Conservation (phyloP, 2,113 vertebrate genomes). For the Gadus macrocephalus region DNA sequence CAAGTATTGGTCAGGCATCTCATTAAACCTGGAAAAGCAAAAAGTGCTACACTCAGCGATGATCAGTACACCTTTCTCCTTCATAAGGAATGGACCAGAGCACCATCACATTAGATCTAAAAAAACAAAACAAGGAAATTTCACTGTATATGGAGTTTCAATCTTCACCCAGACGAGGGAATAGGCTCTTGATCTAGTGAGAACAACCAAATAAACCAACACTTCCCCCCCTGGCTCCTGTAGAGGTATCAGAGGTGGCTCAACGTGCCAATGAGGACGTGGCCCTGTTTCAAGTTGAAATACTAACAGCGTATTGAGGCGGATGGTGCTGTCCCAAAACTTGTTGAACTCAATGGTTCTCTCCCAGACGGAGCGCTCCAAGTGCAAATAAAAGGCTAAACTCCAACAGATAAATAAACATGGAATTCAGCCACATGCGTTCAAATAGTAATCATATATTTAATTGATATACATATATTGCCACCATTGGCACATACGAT, state of each 20-base stretch:
- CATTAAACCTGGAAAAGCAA: constrained; percentile 69
- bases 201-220: constrained; percentile 42
- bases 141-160: constrained; percentile 30
- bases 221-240: constrained; percentile 24
- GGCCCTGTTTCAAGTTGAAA: constrained; percentile 54
- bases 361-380: constrained; percentile 54
- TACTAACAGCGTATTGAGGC: constrained; percentile 45
- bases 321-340: constrained; percentile 39
- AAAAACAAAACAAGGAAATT: constrained; percentile 42
- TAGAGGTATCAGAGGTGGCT: too few species aligned
- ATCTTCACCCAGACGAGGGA: constrained; percentile 35
- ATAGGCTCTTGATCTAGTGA: constrained; percentile 33
- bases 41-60: constrained; percentile 74
- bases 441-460: constrained; percentile 81
- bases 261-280: too few species aligned
- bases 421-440: constrained; percentile 78
- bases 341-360: constrained; percentile 25
- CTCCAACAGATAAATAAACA: constrained; percentile 72
- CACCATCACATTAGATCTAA: constrained; percentile 67
- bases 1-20: constrained; percentile 72
- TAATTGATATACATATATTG: constrained; percentile 81
- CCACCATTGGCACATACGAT: constrained; percentile 80
- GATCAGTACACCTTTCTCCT: constrained; percentile 71
- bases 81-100: constrained; percentile 64
- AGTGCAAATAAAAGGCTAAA: constrained; percentile 73